These are phyloP conservation scores for Ormyrus nitidulus DNA, from an alignment of 2,888 invertebrate species.

Conservation along the genomic window DNA sequence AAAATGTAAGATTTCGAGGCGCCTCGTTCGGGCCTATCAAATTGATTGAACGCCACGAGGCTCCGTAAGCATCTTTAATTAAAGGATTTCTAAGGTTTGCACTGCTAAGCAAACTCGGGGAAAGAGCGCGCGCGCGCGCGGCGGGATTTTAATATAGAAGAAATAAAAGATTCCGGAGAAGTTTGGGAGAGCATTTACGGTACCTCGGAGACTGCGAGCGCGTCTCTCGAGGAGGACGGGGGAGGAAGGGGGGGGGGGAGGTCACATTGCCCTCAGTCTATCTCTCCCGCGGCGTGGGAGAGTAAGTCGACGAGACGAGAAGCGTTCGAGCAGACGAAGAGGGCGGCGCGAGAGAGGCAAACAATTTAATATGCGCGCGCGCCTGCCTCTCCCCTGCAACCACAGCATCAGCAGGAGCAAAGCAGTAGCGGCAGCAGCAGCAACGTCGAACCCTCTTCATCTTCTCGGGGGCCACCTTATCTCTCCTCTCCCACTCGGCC, in stretches of 20 bases:
- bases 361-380: constrained; percentile 44
- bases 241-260: background rate
- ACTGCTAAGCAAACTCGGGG: too few relatives aligned
- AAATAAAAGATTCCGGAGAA: constrained; percentile 9
- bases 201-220: background rate
- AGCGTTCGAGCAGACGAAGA: background rate
- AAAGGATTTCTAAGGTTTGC: too few relatives aligned
- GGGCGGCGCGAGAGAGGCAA: background rate
- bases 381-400: background rate
- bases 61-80: too few relatives aligned
- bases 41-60: too few relatives aligned
- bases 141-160: constrained; percentile 1
- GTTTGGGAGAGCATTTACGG: constrained; percentile 2
- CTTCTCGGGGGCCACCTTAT: constrained; percentile 11
- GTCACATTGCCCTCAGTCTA: background rate
- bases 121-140: too few relatives aligned
- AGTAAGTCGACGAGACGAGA: background rate
- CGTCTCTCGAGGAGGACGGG: background rate
- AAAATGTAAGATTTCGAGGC: too few relatives aligned
- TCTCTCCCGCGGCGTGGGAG: background rate
- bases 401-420: background rate
- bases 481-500: constrained; percentile 31
- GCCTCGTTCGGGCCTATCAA: too few relatives aligned
- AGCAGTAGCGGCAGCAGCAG: background rate
- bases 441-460: constrained; percentile 43